Evolutionary conservation across 2,113 vertebrate species (phyloP).

Genomic region (Hemiscyllium ocellatum): DNA sequence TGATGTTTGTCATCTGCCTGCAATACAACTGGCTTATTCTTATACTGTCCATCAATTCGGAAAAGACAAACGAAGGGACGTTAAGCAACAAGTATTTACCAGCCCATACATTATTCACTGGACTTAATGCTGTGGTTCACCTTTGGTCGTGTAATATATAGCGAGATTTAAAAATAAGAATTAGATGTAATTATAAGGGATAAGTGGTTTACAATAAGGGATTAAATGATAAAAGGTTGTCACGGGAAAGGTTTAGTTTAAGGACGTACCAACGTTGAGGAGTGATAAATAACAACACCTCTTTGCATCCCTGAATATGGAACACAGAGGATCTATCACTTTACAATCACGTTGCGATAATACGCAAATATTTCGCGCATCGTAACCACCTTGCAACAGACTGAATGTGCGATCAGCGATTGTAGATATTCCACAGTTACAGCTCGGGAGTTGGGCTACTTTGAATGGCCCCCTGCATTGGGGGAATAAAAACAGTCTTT

Average conservation of each 20-base stretch:
- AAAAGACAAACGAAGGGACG: neutral
- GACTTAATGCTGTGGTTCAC: neutral
- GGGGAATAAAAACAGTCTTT: neutral
- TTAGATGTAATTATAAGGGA: neutral
- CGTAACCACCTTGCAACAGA: neutral
- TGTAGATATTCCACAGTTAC: neutral
- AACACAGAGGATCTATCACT: neutral
- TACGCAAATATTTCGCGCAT: neutral
- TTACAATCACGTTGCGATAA: neutral
- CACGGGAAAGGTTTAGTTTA: neutral
- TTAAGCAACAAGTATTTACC: constrained; percentile 6
- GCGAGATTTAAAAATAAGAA: neutral
- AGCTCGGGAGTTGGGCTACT: neutral
- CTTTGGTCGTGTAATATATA: neutral
- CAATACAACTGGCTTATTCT: neutral
- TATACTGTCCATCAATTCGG: neutral
- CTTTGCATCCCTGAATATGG: neutral
- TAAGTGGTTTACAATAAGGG: neutral
- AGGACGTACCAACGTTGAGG: neutral
- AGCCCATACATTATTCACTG: neutral
- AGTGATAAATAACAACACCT: neutral
- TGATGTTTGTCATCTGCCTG: neutral
- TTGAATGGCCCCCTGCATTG: neutral
- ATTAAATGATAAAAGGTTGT: neutral
- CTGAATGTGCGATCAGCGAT: neutral